phyloP scores from a whole-genome alignment of 2,797 vertebrate species.

The Mormyrus hasselquistii region DNA sequence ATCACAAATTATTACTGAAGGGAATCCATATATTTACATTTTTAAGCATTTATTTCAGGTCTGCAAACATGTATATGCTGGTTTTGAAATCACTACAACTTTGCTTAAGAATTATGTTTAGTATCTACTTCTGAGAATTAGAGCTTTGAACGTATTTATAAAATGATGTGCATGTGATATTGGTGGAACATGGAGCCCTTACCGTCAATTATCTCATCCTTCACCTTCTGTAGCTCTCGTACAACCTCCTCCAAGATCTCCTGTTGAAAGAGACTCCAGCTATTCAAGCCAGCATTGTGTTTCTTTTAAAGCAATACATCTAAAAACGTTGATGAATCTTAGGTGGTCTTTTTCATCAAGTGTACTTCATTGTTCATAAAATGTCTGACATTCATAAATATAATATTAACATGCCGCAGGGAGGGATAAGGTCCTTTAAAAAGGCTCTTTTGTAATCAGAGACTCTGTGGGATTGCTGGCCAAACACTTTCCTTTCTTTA shows the following conservation, averaged over 20 bases:
- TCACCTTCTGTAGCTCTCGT: conserved; percentile 95
- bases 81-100: background rate
- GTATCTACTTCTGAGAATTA: background rate
- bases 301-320: background rate
- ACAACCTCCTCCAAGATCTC: conserved; percentile 99
- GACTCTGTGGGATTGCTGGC: background rate
- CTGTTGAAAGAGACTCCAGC: conserved; percentile 49
- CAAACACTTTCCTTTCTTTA: background rate
- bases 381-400: background rate
- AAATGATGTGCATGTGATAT: background rate
- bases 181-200: conserved; percentile 42
- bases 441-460: background rate
- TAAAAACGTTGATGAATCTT: background rate
- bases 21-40: background rate
- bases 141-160: background rate
- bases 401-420: background rate
- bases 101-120: background rate
- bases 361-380: background rate
- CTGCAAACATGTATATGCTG: background rate
- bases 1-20: background rate
- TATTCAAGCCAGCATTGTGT: background rate
- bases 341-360: background rate
- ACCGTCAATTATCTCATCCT: conserved; percentile 98
- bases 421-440: background rate
- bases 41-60: background rate